Evolutionary conservation across 2,888 invertebrate genomes (phyloP).

Genomic region (Melinaea menophilus): DNA sequence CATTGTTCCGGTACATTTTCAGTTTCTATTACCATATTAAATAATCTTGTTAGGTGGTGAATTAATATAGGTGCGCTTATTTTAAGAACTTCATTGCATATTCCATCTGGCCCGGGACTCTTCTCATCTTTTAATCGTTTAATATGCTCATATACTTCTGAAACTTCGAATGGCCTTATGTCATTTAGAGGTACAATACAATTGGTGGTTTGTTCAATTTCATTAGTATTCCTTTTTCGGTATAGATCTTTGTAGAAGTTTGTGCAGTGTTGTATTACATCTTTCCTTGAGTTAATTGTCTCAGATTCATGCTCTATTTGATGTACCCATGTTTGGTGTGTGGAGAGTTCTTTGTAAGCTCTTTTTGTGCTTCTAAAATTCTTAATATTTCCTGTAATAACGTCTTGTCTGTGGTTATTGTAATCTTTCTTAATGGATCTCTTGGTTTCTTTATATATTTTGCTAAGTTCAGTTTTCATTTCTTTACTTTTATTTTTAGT

Average conservation of each 20-base stretch:
- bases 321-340: conserved; percentile 1
- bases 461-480: no score
- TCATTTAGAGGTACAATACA: neutral
- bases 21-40: conserved; percentile 20
- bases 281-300: no score
- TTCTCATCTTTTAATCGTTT: conserved; percentile 8
- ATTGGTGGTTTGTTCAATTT: conserved; percentile 8
- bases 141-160: conserved; percentile 12
- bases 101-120: conserved; percentile 17
- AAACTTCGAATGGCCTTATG: conserved; percentile 9
- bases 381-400: conserved; percentile 25
- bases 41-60: conserved; percentile 22
- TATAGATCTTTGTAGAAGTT: conserved; percentile 20
- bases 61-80: conserved; percentile 21
- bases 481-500: no score
- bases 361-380: conserved; percentile 27
- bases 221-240: conserved; percentile 1
- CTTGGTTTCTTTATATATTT: no score
- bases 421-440: no score
- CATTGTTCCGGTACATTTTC: no score
- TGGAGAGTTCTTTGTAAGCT: no score
- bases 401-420: no score
- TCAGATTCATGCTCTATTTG: neutral
- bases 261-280: no score
- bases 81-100: conserved; percentile 30